Evolutionary conservation across 2,113 vertebrate species (phyloP).

Genomic region (Cacatua alba): DNA sequence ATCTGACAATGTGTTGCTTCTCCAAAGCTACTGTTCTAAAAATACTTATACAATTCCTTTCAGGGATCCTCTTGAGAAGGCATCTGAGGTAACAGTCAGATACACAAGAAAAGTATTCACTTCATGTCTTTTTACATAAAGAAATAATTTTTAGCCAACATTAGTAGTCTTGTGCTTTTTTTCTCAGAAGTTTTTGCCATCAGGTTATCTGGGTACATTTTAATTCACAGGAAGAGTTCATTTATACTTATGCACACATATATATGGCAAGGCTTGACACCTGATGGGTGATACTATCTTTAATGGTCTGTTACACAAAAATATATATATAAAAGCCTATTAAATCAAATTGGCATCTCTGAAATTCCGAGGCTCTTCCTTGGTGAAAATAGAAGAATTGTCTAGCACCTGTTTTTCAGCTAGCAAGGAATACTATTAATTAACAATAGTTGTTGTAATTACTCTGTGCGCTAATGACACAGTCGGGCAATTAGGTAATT

Average conservation of each 20-base stretch:
- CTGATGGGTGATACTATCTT: not conserved
- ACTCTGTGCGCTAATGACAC: not conserved
- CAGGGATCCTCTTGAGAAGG: not conserved
- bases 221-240: not conserved
- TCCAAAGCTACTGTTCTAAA: not conserved
- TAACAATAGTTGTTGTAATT: not conserved
- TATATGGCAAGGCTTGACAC: not conserved
- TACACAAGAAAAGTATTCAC: not conserved
- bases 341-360: not conserved
- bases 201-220: not conserved
- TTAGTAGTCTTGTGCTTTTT: not conserved
- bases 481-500: not conserved
- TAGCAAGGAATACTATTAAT: not conserved
- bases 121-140: not conserved
- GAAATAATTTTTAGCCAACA: not conserved
- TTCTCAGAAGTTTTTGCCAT: not conserved
- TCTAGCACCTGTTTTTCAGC: not conserved
- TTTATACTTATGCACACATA: not conserved
- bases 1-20: not conserved
- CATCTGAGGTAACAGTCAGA: not conserved
- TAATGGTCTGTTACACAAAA: not conserved
- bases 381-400: not conserved
- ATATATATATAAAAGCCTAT: not conserved
- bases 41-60: not conserved
- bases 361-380: not conserved